These are phyloP conservation scores for Brachionus calyciflorus DNA, from an alignment of 1,140 invertebrate genomes.

Conservation along the genomic window DNA sequence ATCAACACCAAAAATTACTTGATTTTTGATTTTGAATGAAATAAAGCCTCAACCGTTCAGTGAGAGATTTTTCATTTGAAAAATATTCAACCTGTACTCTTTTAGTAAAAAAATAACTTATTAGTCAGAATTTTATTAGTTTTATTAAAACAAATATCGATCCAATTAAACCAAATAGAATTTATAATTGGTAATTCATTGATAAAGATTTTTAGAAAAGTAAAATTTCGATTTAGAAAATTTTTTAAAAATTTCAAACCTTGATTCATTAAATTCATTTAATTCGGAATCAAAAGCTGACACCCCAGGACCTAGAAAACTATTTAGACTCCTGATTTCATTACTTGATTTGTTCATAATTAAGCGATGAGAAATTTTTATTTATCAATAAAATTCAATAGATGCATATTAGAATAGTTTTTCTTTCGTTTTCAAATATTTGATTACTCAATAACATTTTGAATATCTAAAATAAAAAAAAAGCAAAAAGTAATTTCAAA, in stretches of 20 bases:
- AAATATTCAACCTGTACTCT: constrained; percentile 98
- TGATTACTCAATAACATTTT: too few species aligned
- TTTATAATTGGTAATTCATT: too few species aligned
- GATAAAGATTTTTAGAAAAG: neutral
- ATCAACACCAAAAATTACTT: constrained; percentile 84
- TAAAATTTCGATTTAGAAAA: neutral
- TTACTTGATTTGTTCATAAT: neutral
- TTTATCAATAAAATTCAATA: too few species aligned
- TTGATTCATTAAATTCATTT: neutral
- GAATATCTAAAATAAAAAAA: too few species aligned
- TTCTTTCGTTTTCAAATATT: too few species aligned
- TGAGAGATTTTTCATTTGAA: constrained; percentile 96
- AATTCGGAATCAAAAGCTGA: neutral
- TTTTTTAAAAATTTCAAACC: neutral
- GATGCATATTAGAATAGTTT: too few species aligned
- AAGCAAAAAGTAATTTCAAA: too few species aligned
- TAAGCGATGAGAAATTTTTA: too few species aligned
- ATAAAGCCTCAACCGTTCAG: constrained; percentile 93
- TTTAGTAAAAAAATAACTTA: neutral
- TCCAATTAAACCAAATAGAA: too few species aligned
- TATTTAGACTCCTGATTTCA: constrained; percentile 5
- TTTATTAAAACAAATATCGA: too few species aligned
- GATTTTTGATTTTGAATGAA: constrained; percentile 98
- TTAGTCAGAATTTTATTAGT: too few species aligned
- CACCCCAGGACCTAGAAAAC: neutral